These are phyloP conservation scores for Dicaeum eximium DNA, from an alignment of 2,113 vertebrate genomes.

Conservation along the genomic window DNA sequence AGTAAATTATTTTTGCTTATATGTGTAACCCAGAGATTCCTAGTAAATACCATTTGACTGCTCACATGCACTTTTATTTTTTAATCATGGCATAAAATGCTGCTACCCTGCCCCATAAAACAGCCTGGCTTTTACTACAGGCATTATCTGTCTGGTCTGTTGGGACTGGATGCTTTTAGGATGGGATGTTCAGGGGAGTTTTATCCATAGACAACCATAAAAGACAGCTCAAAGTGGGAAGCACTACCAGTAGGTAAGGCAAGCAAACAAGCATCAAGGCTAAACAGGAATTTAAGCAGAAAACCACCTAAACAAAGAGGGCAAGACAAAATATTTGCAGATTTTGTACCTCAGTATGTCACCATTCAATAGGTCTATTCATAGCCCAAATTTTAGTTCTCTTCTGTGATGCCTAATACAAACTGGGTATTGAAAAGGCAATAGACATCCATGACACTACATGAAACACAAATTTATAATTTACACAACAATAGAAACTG, in stretches of 20 bases:
- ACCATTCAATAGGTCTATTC: not conserved
- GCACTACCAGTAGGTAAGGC: not conserved
- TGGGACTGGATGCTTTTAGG: not conserved
- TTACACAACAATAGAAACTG: not conserved
- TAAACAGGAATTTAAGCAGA: not conserved
- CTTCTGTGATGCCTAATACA: not conserved
- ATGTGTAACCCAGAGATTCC: not conserved
- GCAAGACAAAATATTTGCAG: not conserved
- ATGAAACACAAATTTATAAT: not conserved
- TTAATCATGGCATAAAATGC: not conserved
- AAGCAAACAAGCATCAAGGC: not conserved
- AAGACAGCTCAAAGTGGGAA: not conserved
- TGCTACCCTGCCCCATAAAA: not conserved
- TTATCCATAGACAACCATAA: not conserved
- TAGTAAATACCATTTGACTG: not conserved
- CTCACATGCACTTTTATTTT: not conserved
- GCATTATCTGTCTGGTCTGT: not conserved
- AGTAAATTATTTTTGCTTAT: not conserved
- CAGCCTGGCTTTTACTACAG: not conserved
- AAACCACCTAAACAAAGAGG: not conserved
- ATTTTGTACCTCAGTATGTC: not conserved
- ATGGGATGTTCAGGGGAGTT: not conserved
- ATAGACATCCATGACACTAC: not conserved
- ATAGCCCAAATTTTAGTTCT: not conserved
- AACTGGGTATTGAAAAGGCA: not conserved